These are phyloP conservation scores for Coecobrya sp. DNA, from an alignment of 2,888 invertebrate species.

Conservation along the genomic window DNA sequence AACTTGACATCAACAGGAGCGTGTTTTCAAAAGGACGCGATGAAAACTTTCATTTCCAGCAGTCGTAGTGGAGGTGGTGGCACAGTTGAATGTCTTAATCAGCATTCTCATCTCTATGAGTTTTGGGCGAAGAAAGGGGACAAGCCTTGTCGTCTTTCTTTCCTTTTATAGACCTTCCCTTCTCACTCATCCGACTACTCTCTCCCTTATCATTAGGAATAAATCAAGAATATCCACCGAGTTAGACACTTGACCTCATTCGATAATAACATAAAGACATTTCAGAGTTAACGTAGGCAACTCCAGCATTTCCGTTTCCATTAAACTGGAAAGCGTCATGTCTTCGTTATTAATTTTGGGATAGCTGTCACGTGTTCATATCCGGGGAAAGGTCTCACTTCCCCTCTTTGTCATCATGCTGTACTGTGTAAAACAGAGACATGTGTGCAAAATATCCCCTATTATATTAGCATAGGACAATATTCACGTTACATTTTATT, in stretches of 20 bases:
- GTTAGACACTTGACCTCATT: slow-evolving; percentile 77
- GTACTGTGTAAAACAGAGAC: neutral
- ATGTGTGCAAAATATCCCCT: neutral
- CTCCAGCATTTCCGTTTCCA: slow-evolving; percentile 67
- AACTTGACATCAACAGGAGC: slow-evolving; percentile 46
- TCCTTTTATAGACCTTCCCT: slow-evolving; percentile 43
- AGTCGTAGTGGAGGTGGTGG: neutral
- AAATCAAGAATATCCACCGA: slow-evolving; percentile 68
- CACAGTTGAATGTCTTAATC: slow-evolving; percentile 60
- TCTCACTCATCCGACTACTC: slow-evolving; percentile 34
- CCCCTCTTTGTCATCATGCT: neutral
- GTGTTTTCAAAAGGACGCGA: slow-evolving; percentile 33
- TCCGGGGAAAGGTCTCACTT: slow-evolving; percentile 14
- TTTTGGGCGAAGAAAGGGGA: slow-evolving; percentile 25
- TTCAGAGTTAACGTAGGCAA: slow-evolving; percentile 35
- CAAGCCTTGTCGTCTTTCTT: slow-evolving; percentile 29
- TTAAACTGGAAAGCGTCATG: slow-evolving; percentile 66
- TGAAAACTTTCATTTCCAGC: slow-evolving; percentile 31
- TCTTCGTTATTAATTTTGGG: slow-evolving; percentile 75
- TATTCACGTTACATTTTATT: neutral
- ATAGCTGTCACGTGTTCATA: slow-evolving; percentile 57
- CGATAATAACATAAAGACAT: slow-evolving; percentile 58
- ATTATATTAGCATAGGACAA: neutral
- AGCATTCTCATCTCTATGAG: slow-evolving; percentile 63
- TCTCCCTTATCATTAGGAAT: slow-evolving; percentile 70